phyloP scores from a whole-genome alignment of 92 coral and sea anemone genomes.

The Zoanthus sansibaricus region DNA sequence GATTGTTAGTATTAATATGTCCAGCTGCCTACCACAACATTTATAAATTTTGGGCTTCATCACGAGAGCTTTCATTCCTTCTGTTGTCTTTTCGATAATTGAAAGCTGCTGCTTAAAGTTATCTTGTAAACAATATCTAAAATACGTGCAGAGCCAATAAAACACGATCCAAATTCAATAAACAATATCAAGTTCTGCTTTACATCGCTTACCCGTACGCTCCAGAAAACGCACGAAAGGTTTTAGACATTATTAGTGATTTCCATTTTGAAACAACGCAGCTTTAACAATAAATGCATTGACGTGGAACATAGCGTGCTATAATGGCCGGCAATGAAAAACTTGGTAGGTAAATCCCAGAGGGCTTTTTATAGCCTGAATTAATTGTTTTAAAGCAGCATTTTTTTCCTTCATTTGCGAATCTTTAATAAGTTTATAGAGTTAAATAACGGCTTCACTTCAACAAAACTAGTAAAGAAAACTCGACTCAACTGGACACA shows the following conservation, averaged over 20 bases:
- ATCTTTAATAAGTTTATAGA: neutral
- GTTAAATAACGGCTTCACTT: neutral
- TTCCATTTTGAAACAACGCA: neutral
- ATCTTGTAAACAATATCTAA: neutral
- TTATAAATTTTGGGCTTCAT: neutral
- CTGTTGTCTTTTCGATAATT: neutral
- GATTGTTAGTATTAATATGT: neutral
- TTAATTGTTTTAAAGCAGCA: neutral
- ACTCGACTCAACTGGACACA: neutral
- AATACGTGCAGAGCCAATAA: neutral
- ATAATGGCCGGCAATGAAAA: neutral
- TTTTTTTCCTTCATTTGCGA: slow-evolving; percentile 11
- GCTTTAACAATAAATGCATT: neutral
- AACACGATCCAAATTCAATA: neutral
- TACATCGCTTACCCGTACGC: neutral
- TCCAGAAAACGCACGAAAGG: neutral
- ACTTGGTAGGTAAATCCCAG: neutral
- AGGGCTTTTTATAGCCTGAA: neutral
- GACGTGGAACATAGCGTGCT: slow-evolving; percentile 22
- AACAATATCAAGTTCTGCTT: neutral
- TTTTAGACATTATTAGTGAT: neutral
- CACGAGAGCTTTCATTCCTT: neutral
- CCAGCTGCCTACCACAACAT: neutral
- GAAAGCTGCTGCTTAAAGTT: neutral
- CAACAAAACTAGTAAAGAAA: neutral